phyloP scores from a whole-genome alignment of 1,140 invertebrate genomes.

The Argopecten irradians region DNA sequence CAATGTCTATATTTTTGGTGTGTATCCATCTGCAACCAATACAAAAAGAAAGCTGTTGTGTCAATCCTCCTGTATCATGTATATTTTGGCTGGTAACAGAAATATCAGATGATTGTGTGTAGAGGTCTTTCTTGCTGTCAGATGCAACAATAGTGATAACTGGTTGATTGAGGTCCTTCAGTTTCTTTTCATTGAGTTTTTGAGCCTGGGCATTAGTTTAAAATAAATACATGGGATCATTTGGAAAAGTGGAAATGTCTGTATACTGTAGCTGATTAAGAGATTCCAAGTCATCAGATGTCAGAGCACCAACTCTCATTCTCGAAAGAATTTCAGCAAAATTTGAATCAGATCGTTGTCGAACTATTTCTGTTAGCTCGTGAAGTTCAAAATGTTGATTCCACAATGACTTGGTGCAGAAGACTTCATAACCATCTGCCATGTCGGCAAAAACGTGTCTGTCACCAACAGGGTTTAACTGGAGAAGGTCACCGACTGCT shows the following conservation, averaged over 20 bases:
- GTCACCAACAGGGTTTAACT: constrained; percentile 48
- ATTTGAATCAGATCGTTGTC: constrained; percentile 41
- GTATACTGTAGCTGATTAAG: background rate
- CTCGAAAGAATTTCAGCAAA: constrained; percentile 44
- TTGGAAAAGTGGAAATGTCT: background rate
- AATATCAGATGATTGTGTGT: background rate
- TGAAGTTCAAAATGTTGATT: constrained; percentile 32
- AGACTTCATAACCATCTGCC: background rate
- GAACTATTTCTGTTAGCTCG: constrained; percentile 45
- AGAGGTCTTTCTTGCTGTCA: background rate
- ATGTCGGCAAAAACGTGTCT: constrained; percentile 35
- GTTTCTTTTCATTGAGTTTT: background rate
- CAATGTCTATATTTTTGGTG: background rate
- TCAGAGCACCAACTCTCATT: constrained; percentile 36
- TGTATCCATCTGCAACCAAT: background rate
- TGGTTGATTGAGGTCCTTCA: background rate
- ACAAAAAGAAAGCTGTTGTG: background rate
- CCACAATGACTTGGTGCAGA: constrained; percentile 45
- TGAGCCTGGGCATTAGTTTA: background rate
- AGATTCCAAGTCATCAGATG: constrained; percentile 32
- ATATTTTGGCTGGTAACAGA: background rate
- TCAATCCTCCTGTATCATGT: background rate
- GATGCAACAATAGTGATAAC: background rate
- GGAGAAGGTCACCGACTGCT: constrained; percentile 44
- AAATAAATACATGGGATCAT: background rate